These are phyloP conservation scores for Oryzias curvinotus DNA, from an alignment of 2,113 vertebrate species.

Conservation along the genomic window DNA sequence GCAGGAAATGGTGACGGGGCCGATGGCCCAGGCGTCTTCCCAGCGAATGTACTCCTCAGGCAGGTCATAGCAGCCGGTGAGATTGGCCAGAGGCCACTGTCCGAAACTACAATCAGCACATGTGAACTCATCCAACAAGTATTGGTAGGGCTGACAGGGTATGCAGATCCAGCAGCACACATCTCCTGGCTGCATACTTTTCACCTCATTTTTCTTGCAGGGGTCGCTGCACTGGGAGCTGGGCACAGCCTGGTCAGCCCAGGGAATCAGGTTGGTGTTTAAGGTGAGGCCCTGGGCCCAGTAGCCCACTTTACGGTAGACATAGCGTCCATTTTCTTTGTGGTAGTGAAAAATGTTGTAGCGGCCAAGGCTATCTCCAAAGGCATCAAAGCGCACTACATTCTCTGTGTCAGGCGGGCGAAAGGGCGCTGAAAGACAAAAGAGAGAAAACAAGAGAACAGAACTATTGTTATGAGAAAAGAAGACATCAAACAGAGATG, in stretches of 20 bases:
- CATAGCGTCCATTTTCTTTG: constrained; percentile 78
- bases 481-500: too few relatives aligned
- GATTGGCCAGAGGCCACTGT: constrained; percentile 91
- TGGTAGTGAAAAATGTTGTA: constrained; percentile 98
- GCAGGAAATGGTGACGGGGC: constrained; percentile 92
- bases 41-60: constrained; percentile 97
- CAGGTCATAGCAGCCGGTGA: constrained; percentile 91
- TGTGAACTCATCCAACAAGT: constrained; percentile 90
- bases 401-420: constrained; percentile 88
- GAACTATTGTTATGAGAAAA: too few relatives aligned
- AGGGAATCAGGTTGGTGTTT: constrained; percentile 87
- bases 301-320: constrained; percentile 92
- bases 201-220: constrained; percentile 93
- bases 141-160: constrained; percentile 93
- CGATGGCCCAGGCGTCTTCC: constrained; percentile 95
- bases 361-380: constrained; percentile 91
- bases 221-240: constrained; percentile 97
- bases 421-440: constrained; percentile 85
- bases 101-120: constrained; percentile 94
- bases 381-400: constrained; percentile 87
- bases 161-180: constrained; percentile 99
- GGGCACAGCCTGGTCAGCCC: constrained; percentile 80
- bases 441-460: background rate
- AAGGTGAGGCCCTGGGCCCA: constrained; percentile 91
- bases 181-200: constrained; percentile 96